Evolutionary conservation across 2,113 vertebrate species (phyloP).

Genomic region (Sorex araneus): DNA sequence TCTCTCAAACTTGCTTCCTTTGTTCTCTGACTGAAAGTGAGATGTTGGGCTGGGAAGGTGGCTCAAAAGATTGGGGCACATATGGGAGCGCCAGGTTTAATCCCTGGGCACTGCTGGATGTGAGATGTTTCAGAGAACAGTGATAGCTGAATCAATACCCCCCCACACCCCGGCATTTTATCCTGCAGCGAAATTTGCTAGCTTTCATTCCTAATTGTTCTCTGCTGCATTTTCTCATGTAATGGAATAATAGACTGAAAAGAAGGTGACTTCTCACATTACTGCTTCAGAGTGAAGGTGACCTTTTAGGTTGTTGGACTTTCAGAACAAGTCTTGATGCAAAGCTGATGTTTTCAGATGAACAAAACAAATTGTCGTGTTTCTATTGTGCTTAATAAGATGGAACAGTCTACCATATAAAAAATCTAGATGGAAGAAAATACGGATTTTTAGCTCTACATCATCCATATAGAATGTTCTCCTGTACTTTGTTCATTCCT

Average conservation of each 20-base stretch:
- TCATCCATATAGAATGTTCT: not conserved
- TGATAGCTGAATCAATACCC: not conserved
- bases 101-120: not conserved
- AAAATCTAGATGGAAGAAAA: not conserved
- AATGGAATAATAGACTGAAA: slow-evolving; percentile 9
- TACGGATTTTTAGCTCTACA: too few species aligned
- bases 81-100: too few species aligned
- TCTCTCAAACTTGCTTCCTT: too few species aligned
- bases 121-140: not conserved
- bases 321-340: not conserved
- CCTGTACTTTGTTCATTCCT: not conserved
- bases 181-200: not conserved
- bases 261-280: not conserved
- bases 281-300: not conserved
- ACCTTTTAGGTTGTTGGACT: not conserved
- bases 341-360: not conserved
- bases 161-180: too few species aligned
- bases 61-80: too few species aligned
- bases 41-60: too few species aligned
- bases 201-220: not conserved
- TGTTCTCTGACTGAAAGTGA: too few species aligned
- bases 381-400: not conserved
- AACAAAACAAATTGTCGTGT: not conserved
- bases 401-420: too few species aligned
- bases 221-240: not conserved